Evolutionary conservation across 2,888 invertebrate genomes (phyloP).

Genomic region (Tuberolachnus salignus): DNA sequence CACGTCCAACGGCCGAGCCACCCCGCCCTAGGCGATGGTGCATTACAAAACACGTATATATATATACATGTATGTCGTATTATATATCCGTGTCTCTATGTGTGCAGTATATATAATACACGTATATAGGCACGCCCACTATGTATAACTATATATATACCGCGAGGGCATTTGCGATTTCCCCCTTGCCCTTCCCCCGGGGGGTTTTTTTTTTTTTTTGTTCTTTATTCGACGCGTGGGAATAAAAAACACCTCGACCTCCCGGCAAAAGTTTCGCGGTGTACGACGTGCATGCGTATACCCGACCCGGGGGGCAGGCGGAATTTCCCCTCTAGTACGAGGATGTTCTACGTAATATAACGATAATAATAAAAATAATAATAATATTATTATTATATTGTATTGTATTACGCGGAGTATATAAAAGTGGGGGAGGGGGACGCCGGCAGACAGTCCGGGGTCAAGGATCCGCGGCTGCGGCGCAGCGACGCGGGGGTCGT

Average conservation of each 20-base stretch:
- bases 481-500: slow-evolving; percentile 22
- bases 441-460: slow-evolving; percentile 45
- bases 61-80: not conserved
- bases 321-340: too few relatives aligned
- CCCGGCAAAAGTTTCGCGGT: not conserved
- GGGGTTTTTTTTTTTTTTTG: slow-evolving; percentile 3
- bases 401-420: not conserved
- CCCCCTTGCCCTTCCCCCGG: too few relatives aligned
- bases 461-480: slow-evolving; percentile 48
- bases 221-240: not conserved
- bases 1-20: slow-evolving; percentile 52
- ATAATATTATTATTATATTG: not conserved
- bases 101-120: not conserved
- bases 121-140: slow-evolving; percentile 31
- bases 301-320: not conserved
- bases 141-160: not conserved
- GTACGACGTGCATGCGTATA: not conserved
- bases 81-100: not conserved
- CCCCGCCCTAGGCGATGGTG: slow-evolving; percentile 50
- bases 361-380: not conserved
- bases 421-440: not conserved
- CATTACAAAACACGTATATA: slow-evolving; percentile 43
- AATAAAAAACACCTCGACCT: slow-evolving; percentile 1
- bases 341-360: too few relatives aligned
- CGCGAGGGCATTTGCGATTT: slow-evolving; percentile 5